Conservation (phyloP, 2,888 invertebrate species). For the Callimorpha dominula region DNA sequence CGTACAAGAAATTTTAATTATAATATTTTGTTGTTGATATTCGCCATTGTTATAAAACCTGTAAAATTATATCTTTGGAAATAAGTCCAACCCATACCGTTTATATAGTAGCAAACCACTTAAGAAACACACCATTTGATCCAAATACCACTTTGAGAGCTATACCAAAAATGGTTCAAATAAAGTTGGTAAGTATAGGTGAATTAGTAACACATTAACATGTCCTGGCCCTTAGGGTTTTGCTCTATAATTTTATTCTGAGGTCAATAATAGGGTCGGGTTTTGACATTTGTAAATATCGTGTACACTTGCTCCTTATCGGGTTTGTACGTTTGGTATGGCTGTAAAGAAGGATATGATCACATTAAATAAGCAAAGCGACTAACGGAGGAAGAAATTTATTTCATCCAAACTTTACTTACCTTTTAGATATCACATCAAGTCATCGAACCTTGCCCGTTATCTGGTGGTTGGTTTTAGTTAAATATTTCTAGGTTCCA, state of each 20-base stretch:
- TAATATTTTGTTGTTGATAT: neutral
- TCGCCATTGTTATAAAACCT: neutral
- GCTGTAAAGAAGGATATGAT: neutral
- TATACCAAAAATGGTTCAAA: constrained; percentile 38
- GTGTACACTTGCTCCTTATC: constrained; percentile 60
- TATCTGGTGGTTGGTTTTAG: too few relatives aligned
- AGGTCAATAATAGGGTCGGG: constrained; percentile 64
- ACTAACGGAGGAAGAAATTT: neutral
- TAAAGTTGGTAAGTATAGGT: constrained; percentile 44
- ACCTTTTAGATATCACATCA: too few relatives aligned
- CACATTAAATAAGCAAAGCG: neutral
- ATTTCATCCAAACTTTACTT: neutral
- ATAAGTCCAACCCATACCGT: neutral
- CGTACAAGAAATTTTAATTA: too few relatives aligned
- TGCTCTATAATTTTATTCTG: constrained; percentile 49
- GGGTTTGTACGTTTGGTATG: constrained; percentile 33
- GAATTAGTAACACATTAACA: constrained; percentile 49
- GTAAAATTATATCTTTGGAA: neutral
- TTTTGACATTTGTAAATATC: constrained; percentile 74
- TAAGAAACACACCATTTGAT: constrained; percentile 11
- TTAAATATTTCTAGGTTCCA: too few relatives aligned
- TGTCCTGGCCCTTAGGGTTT: constrained; percentile 47
- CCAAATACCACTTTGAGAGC: constrained; percentile 29
- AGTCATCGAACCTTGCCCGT: too few relatives aligned
- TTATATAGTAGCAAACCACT: constrained; percentile 16